Evolutionary conservation across 2,888 invertebrate genomes (phyloP), one percentile per base, ranked within the genome.

Genomic region (Lasioglossum calceatum): DNA sequence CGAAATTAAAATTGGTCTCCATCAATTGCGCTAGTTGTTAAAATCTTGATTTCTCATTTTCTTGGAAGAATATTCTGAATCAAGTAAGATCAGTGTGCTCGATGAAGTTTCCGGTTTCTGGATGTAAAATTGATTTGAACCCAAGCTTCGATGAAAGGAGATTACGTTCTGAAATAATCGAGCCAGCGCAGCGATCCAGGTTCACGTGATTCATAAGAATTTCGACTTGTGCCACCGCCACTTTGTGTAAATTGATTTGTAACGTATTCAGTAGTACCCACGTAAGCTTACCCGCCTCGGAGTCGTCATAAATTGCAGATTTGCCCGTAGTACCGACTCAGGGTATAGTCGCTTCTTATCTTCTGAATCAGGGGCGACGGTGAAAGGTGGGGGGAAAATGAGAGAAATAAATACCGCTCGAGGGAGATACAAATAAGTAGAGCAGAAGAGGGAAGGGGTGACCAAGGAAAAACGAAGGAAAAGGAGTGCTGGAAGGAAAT

Each of bases 381-480:
- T 4, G 0, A 27, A 16, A n/a, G 42, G 12, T 23, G 50, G 36
- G 8, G 10, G 27, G 16, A 14, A 72, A 79, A 74, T 54, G 73
- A 67, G 50, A 71, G 70, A 16, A 71, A 75, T 75, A 75, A 83
- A 81, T 81, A 64, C 44, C 36, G 58, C 39, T 42, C 16, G n/a
- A 81, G 47, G 36, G 75, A 75, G 39, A 75, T 58, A 81, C 70
- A 81, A 81, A 47, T 70, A 70, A 58, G 58, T 70, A 39, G 27
- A 58, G 27, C n/a, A 32, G 70, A 32, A 83, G 64, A 47, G n/a
- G 27, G 14, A 19, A 36, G 58, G 4, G 42, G 12, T 10, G 54
- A 4, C 14, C 73, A 50, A 50, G 47, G 73, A 19, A 27, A 73
- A 47, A 47, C 47, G 47, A 19, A 27, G 19, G 54, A n/a, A 19